Evolutionary conservation across 2,888 invertebrate genomes (phyloP).

Genomic region (Spialia ferax): DNA sequence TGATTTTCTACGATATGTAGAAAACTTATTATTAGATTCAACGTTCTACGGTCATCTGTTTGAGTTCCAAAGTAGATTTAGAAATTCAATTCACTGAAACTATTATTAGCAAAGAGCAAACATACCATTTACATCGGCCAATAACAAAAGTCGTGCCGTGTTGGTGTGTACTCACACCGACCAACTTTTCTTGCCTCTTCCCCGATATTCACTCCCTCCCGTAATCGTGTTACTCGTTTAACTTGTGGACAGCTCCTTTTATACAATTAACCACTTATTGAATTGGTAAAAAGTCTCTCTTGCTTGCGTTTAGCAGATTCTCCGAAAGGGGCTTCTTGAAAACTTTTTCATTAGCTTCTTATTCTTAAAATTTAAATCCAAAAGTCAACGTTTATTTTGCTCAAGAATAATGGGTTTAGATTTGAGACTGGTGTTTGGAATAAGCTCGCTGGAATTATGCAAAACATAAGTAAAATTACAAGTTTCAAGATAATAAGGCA

Average conservation of each 20-base stretch:
- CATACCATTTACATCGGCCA: constrained; percentile 31
- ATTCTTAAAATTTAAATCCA: constrained; percentile 25
- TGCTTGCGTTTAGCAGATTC: constrained; percentile 50
- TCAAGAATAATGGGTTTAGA: constrained; percentile 21
- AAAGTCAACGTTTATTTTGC: constrained; percentile 24
- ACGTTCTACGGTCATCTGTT: constrained; percentile 7
- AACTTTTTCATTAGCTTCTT: constrained; percentile 41
- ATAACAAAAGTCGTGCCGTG: constrained; percentile 32
- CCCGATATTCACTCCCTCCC: constrained; percentile 71
- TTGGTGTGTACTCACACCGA: constrained; percentile 38
- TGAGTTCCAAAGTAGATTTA: constrained; percentile 12
- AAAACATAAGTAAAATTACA: constrained; percentile 39
- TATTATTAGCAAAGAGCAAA: constrained; percentile 30
- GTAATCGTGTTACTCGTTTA: constrained; percentile 77
- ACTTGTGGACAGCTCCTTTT: constrained; percentile 75
- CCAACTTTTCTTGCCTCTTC: constrained; percentile 58
- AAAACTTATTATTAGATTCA: not conserved
- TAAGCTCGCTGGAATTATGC: constrained; percentile 32
- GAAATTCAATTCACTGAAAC: constrained; percentile 30
- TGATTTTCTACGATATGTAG: not conserved
- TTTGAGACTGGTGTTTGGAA: constrained; percentile 25
- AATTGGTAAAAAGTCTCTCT: constrained; percentile 57
- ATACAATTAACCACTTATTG: constrained; percentile 75
- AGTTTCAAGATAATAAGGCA: constrained; percentile 38
- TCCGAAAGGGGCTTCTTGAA: constrained; percentile 46